Conservation (phyloP, 2,888 invertebrate genomes). For the Adela reaumurella region DNA sequence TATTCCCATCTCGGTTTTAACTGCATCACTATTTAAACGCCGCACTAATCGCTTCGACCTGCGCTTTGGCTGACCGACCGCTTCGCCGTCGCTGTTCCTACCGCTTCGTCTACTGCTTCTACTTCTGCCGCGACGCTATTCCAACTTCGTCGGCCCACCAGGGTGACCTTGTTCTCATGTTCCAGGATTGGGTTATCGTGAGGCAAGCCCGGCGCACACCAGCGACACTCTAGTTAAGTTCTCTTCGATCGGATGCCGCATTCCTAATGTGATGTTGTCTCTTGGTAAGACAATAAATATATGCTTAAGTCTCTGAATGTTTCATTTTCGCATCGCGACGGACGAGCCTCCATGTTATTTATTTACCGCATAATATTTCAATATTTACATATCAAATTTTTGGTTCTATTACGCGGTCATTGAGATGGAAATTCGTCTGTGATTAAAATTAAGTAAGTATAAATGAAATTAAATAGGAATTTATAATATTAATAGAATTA, state of each 20-base stretch:
- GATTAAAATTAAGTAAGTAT: too few relatives aligned
- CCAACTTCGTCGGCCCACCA: conserved; percentile 16
- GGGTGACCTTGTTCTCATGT: conserved; percentile 46
- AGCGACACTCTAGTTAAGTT: neutral
- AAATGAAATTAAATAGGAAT: too few relatives aligned
- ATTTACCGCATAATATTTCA: too few relatives aligned
- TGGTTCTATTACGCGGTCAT: too few relatives aligned
- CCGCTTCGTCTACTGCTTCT: too few relatives aligned
- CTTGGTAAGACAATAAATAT: conserved; percentile 42
- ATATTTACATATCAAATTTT: too few relatives aligned
- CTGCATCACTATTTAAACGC: conserved; percentile 48
- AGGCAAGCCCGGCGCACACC: conserved; percentile 15
- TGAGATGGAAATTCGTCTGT: too few relatives aligned
- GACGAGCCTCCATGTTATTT: too few relatives aligned
- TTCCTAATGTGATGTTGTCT: conserved; percentile 38
- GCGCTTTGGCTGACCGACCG: neutral
- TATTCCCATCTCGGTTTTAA: conserved; percentile 59
- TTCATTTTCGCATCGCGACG: conserved; percentile 18
- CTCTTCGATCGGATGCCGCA: conserved; percentile 34
- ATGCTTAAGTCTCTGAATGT: conserved; percentile 24
- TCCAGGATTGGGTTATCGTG: conserved; percentile 50
- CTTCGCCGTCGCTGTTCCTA: neutral
- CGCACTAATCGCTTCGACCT: conserved; percentile 33
- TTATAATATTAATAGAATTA: too few relatives aligned
- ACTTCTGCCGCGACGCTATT: too few relatives aligned